Evolutionary conservation across 1,140 invertebrate species (phyloP).

Genomic region (Wasmannia auropunctata): DNA sequence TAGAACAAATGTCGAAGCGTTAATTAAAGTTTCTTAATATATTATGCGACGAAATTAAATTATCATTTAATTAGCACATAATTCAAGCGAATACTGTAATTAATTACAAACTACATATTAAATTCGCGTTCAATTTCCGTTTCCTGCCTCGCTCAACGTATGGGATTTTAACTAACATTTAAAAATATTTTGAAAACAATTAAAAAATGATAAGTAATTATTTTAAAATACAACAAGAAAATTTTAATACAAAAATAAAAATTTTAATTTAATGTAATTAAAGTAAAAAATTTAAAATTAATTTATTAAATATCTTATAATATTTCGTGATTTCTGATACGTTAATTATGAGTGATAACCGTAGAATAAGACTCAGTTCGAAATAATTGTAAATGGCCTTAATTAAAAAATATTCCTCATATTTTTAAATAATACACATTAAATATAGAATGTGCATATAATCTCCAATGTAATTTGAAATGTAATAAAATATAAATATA

Average conservation of each 20-base stretch:
- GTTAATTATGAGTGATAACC: not conserved
- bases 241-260: not conserved
- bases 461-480: too few species aligned
- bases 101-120: conserved; percentile 18
- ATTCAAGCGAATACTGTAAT: conserved; percentile 11
- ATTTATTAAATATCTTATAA: not conserved
- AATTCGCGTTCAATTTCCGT: not conserved
- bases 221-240: not conserved
- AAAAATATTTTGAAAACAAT: not conserved
- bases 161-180: not conserved
- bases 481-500: too few species aligned
- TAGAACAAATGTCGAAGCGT: not conserved
- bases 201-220: not conserved
- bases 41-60: conserved; percentile 6
- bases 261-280: not conserved
- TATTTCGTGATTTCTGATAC: not conserved
- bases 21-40: conserved; percentile 35
- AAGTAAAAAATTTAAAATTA: not conserved
- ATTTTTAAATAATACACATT: not conserved
- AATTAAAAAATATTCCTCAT: not conserved
- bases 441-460: too few species aligned
- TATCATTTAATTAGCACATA: conserved; percentile 27
- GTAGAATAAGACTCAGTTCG: not conserved
- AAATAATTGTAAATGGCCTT: not conserved
- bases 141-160: not conserved